A percentile compares a stretch with the other conserved stretches of the same genome.
Evolutionary conservation across 2,797 vertebrate species (phyloP).

Genomic region (Limosa lapponica): DNA sequence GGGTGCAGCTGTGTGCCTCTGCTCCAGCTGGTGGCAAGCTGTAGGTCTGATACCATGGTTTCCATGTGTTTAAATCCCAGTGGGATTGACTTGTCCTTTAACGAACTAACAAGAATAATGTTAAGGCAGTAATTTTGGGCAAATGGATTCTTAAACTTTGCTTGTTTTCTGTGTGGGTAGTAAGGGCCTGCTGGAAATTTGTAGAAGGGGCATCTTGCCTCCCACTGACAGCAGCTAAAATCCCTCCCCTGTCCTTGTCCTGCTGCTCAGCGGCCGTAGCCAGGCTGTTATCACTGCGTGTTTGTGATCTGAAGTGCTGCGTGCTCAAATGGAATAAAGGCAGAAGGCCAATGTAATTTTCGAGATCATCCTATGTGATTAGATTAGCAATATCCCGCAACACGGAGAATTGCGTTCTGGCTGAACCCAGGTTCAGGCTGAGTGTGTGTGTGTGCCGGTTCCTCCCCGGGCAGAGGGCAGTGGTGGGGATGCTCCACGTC

Average conservation of each 20-base stretch:
- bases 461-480: background rate
- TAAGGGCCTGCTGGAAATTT: background rate
- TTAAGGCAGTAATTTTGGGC: background rate
- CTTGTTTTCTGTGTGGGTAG: background rate
- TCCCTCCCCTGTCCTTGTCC: background rate
- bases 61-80: background rate
- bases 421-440: background rate
- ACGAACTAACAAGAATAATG: background rate
- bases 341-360: conserved; percentile 15
- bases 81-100: background rate
- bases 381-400: conserved; percentile 6
- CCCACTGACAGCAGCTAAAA: background rate
- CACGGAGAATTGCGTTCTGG: background rate
- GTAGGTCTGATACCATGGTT: background rate
- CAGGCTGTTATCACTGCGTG: fast-evolving
- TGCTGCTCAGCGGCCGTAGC: fast-evolving
- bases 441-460: fast-evolving
- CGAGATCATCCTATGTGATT: background rate
- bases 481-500: fast-evolving
- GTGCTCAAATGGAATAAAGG: background rate
- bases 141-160: background rate
- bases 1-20: background rate
- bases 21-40: background rate
- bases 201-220: background rate
- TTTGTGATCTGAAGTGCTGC: background rate